Percentiles rank a stretch among this genome's conserved stretches.
Evolutionary conservation across 2,113 vertebrate genomes (phyloP).

Genomic region (Columba janthina): DNA sequence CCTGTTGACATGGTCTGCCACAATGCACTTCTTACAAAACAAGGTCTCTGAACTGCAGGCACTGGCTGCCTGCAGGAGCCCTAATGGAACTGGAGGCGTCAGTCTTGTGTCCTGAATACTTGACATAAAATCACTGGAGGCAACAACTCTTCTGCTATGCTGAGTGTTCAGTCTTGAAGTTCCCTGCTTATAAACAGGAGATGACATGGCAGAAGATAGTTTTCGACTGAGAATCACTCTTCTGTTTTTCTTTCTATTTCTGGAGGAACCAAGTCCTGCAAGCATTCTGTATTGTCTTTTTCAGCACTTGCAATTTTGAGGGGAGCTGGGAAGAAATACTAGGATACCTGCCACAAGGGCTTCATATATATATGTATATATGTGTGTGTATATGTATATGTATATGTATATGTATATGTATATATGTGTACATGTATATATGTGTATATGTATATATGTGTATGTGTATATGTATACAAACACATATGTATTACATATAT

Average conservation of each 20-base stretch:
- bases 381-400: background rate
- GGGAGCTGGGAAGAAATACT: background rate
- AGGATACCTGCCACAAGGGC: background rate
- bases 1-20: background rate
- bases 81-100: background rate
- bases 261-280: background rate
- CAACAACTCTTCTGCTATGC: background rate
- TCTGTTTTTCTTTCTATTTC: background rate
- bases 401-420: background rate
- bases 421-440: too few species aligned
- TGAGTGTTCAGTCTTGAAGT: background rate
- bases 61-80: background rate
- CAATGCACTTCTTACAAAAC: background rate
- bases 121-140: constrained; percentile 8
- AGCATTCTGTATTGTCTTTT: background rate
- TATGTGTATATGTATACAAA: too few species aligned
- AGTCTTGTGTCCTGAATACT: background rate
- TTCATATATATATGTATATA: background rate
- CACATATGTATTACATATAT: rapidly evolving
- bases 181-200: background rate
- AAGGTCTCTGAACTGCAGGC: background rate
- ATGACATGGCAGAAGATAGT: background rate
- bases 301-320: background rate
- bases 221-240: background rate
- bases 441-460: too few species aligned